Conservation (phyloP, 2,113 vertebrate species). For the Ceyx cyanopectus region DNA sequence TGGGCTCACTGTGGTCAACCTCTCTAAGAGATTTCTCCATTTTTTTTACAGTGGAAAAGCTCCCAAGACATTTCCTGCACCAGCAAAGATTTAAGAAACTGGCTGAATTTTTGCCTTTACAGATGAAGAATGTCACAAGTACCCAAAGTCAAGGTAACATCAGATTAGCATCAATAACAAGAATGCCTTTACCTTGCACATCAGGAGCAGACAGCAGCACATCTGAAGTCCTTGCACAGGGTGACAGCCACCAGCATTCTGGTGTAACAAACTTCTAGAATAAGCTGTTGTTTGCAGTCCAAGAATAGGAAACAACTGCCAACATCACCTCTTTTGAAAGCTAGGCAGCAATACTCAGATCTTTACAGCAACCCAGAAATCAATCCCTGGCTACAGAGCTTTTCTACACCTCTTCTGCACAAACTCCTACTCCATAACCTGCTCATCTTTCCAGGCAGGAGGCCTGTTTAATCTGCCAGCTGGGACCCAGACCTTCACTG, state of each 20-base stretch:
- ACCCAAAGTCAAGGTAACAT: not conserved
- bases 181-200: not conserved
- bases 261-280: not conserved
- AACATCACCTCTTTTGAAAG: not conserved
- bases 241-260: not conserved
- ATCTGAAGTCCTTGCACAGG: not conserved
- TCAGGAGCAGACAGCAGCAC: not conserved
- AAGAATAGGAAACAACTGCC: not conserved
- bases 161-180: not conserved
- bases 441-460: not conserved
- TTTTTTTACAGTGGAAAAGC: not conserved
- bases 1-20: rapidly evolving
- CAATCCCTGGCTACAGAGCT: not conserved
- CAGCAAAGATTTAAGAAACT: not conserved
- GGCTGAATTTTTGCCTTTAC: not conserved
- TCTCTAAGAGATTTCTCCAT: not conserved
- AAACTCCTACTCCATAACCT: not conserved
- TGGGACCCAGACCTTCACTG: not conserved
- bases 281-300: not conserved
- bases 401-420: not conserved
- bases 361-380: not conserved
- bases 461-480: not conserved
- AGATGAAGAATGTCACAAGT: not conserved
- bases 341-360: not conserved
- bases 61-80: not conserved